phyloP scores from a whole-genome alignment of 2,888 invertebrate genomes.

The Hemistola chrysoprasaria region DNA sequence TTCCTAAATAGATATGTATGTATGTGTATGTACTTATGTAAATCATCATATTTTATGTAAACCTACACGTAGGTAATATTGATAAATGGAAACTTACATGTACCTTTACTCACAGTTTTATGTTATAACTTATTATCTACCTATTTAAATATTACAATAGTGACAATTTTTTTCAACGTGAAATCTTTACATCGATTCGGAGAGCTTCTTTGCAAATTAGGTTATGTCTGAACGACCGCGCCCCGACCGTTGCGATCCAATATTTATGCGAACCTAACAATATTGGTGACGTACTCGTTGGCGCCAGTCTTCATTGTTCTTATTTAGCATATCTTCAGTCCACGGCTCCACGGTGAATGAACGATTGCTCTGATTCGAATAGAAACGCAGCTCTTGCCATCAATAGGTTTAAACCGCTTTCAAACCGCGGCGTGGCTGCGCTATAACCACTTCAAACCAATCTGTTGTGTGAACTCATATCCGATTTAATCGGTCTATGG shows the following conservation, averaged over 20 bases:
- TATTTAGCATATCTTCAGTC: constrained; percentile 33
- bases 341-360: constrained; percentile 40
- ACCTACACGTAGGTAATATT: too few relatives aligned
- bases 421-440: background rate
- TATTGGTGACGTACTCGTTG: constrained; percentile 33
- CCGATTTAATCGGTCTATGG: constrained; percentile 3
- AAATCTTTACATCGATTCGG: constrained; percentile 3
- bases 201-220: constrained; percentile 10
- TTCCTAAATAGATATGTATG: too few relatives aligned
- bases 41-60: too few relatives aligned
- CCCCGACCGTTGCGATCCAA: constrained; percentile 15
- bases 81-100: too few relatives aligned
- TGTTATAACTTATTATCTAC: too few relatives aligned
- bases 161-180: background rate
- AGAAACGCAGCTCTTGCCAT: constrained; percentile 34
- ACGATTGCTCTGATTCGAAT: constrained; percentile 41
- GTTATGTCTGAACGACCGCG: constrained; percentile 7
- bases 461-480: constrained; percentile 5
- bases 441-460: constrained; percentile 7
- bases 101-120: too few relatives aligned
- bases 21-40: too few relatives aligned
- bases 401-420: constrained; percentile 8
- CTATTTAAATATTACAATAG: too few relatives aligned
- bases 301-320: constrained; percentile 47
- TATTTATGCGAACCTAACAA: constrained; percentile 31